Evolutionary conservation across 2,888 invertebrate genomes (phyloP), one percentile per base, ranked within the genome.

Genomic region (Acrocyrtus sp.): DNA sequence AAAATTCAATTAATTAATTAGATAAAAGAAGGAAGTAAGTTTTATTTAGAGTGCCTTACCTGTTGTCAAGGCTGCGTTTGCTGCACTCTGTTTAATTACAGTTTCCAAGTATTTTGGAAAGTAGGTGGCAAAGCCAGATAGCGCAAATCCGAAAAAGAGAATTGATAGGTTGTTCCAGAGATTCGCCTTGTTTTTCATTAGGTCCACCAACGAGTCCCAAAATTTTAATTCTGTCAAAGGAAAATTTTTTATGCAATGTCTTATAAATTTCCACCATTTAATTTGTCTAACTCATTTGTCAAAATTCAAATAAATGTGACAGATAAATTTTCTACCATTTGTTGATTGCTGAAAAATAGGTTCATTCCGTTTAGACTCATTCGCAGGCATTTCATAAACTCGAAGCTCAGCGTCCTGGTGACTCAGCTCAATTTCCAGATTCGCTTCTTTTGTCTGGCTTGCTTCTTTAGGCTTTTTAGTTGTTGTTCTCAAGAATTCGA

Each of bases 51-150:
- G n/a, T n/a, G n/a, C n/a, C n/a, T 72, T 82, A 87, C 88, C 88
- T 76, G 87, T 85, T 57, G 86, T 83, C 22, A 87, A 82, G 74
- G 85, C 87, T 1, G 87, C 86, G 60, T 83, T 82, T 1, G 86
- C 84, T 1, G 87, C 85, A 0, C 86, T 84, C 53, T 85, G 84
- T n/a, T 84, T 83, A 80, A 86, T 87, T 78, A 87, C 87, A 10
- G 86, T 86, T 81, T 88, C 87, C 70, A 88, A 85, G 78, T 87
- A 87, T 79, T 88, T 88, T 1, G 88, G 87, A 81, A 87, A 83
- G 79, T 86, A 88, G 2, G 85, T 86, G 78, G 85, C 85, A 75
- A 85, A 85, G 0, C 86, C 86, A 48, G 83, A 83, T 34, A 84
- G 81, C 1, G 85, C 84, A 47, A 85, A 83, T 56, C 85, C 80